Evolutionary conservation across 2,888 invertebrate genomes (phyloP).

Genomic region (Sericinus montela): DNA sequence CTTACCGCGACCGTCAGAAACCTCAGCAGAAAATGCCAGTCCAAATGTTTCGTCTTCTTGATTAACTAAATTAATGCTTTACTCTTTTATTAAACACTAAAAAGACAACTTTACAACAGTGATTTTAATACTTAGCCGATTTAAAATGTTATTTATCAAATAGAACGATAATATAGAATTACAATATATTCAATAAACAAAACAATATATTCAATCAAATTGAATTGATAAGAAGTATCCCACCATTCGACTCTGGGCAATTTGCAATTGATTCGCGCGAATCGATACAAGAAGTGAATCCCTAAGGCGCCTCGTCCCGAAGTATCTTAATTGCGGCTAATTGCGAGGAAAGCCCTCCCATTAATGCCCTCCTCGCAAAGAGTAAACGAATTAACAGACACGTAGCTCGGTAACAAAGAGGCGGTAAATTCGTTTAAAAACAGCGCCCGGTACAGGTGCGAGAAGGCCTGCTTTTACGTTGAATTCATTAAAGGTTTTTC

Average conservation of each 20-base stretch:
- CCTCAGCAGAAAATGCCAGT: too few species aligned
- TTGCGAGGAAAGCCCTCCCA: conserved; percentile 70
- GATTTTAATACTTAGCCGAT: too few species aligned
- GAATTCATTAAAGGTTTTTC: conserved; percentile 62
- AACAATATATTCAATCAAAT: not conserved
- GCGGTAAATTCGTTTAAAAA: conserved; percentile 70
- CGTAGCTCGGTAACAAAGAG: conserved; percentile 54
- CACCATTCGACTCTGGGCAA: conserved; percentile 15
- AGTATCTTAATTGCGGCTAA: conserved; percentile 73
- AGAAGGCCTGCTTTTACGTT: conserved; percentile 62
- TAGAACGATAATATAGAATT: too few species aligned
- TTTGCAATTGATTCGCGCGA: conserved; percentile 23
- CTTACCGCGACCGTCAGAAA: too few species aligned
- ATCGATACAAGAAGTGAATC: conserved; percentile 28
- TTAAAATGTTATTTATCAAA: too few species aligned
- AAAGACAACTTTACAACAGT: too few species aligned
- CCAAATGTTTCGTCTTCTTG: too few species aligned
- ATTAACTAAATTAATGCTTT: too few species aligned
- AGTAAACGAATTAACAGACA: conserved; percentile 75
- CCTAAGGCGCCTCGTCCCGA: conserved; percentile 48
- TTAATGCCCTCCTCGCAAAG: conserved; percentile 60
- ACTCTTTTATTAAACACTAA: too few species aligned
- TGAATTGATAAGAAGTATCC: conserved; percentile 4
- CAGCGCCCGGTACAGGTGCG: conserved; percentile 62
- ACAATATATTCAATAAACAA: not conserved